Conservation (phyloP, 2,888 invertebrate genomes). For the Meiosimyza decipiens region DNA sequence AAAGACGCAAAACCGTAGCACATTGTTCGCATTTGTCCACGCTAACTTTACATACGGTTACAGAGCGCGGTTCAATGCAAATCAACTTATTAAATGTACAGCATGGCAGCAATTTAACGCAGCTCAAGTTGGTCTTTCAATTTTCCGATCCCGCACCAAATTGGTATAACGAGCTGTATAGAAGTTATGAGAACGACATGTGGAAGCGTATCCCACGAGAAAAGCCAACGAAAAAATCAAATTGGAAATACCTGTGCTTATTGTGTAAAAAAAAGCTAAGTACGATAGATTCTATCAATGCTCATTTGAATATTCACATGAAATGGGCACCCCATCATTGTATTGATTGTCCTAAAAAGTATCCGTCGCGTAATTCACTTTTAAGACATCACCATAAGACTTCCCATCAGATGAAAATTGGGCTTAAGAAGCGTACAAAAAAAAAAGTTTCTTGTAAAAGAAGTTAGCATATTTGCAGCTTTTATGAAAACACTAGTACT, state of each 20-base stretch:
- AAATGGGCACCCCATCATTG: constrained; percentile 32
- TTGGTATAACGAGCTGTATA: constrained; percentile 36
- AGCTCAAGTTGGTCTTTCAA: too few species aligned
- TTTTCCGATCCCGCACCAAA: too few species aligned
- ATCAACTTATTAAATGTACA: constrained; percentile 29
- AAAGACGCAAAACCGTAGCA: not conserved
- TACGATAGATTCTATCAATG: constrained; percentile 18
- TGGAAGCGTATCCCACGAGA: constrained; percentile 30
- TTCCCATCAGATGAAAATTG: constrained; percentile 2
- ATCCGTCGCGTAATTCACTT: constrained; percentile 18
- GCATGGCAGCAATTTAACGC: too few species aligned
- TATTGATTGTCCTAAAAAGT: constrained; percentile 32
- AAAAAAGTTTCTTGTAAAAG: constrained; percentile 27
- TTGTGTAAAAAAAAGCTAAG: constrained; percentile 22
- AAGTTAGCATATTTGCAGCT: not conserved
- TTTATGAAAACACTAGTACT: not conserved
- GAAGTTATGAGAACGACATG: constrained; percentile 30
- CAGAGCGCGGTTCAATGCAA: too few species aligned
- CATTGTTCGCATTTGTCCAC: too few species aligned
- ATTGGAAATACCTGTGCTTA: constrained; percentile 35
- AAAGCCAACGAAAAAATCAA: not conserved
- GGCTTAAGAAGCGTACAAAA: not conserved
- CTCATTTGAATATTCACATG: constrained; percentile 38
- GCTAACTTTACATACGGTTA: too few species aligned
- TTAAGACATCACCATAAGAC: constrained; percentile 18